These are phyloP conservation scores for Opisthograptis luteolata DNA, from an alignment of 2,888 invertebrate genomes.

Conservation along the genomic window DNA sequence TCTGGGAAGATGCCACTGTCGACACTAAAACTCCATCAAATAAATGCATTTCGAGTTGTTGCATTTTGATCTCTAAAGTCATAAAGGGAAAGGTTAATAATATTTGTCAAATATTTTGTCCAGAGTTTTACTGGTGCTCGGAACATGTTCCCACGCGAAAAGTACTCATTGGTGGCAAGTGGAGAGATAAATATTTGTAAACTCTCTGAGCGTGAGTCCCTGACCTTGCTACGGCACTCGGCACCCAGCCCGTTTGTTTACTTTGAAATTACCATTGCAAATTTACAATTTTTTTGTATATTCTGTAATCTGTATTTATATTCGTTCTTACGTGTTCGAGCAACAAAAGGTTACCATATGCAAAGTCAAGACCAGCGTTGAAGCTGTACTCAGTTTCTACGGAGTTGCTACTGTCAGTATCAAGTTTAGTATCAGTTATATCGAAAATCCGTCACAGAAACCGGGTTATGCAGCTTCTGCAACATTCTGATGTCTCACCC, in stretches of 20 bases:
- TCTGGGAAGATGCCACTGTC: slow-evolving; percentile 55
- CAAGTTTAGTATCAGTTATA: no score
- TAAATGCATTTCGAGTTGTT: slow-evolving; percentile 25
- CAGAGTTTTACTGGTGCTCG: slow-evolving; percentile 18
- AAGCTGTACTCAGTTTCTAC: no score
- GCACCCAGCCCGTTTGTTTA: slow-evolving; percentile 25
- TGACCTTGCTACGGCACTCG: slow-evolving; percentile 57
- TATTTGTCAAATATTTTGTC: slow-evolving; percentile 38
- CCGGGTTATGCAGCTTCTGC: no score
- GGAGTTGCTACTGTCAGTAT: no score
- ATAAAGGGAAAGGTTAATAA: slow-evolving; percentile 29
- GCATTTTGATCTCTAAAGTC: slow-evolving; percentile 29
- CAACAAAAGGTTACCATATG: not conserved
- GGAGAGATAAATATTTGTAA: slow-evolving; percentile 79
- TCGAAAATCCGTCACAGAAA: no score
- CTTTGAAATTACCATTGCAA: slow-evolving; percentile 32
- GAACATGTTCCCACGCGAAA: slow-evolving; percentile 74
- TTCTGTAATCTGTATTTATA: slow-evolving; percentile 6
- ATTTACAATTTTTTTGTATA: slow-evolving; percentile 30
- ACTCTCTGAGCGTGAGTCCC: slow-evolving; percentile 54
- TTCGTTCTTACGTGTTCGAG: not conserved
- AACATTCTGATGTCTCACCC: no score
- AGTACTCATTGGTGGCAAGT: slow-evolving; percentile 68
- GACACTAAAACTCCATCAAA: slow-evolving; percentile 33
- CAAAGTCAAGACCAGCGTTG: no score